A percentile compares a stretch with the other conserved stretches of the same genome.
Conservation (phyloP, 2,797 vertebrate species). For the Acrocephalus scirpaceus region DNA sequence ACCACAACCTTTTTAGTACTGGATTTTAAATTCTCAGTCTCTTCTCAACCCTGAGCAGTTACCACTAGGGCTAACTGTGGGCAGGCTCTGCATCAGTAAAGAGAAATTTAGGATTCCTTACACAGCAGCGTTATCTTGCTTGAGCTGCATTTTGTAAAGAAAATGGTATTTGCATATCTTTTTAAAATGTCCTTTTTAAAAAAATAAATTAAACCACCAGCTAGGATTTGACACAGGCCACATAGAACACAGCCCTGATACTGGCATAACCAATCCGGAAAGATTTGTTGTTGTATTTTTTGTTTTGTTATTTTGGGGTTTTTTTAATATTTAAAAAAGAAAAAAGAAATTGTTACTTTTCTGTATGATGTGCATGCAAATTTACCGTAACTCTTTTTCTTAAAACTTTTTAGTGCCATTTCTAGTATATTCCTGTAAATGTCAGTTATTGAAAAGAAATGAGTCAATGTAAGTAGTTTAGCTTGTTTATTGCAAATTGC, state of each 20-base stretch:
- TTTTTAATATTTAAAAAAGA: conserved; percentile 87
- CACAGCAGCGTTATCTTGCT: background rate
- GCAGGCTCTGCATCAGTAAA: background rate
- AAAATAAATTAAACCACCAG: conserved; percentile 9
- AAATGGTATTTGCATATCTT: conserved; percentile 50
- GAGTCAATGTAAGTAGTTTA: conserved; percentile 83
- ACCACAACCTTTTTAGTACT: background rate
- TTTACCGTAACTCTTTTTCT: conserved; percentile 89
- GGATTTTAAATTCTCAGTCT: background rate
- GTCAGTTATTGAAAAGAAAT: conserved; percentile 81
- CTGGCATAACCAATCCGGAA: conserved; percentile 55
- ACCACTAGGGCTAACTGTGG: background rate
- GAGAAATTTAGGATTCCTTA: background rate
- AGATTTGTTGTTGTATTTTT: conserved; percentile 55
- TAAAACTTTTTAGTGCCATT: conserved; percentile 90
- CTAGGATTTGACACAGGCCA: background rate
- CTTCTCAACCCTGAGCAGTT: background rate
- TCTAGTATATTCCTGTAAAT: conserved; percentile 93
- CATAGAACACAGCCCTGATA: conserved; percentile 10
- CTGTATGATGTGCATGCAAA: conserved; percentile 94
- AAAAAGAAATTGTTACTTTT: conserved; percentile 78
- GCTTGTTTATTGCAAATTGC: conserved; percentile 82
- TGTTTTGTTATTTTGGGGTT: conserved; percentile 73
- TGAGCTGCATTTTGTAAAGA: conserved; percentile 23
- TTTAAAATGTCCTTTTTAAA: conserved; percentile 42